phyloP scores from a whole-genome alignment of 1,140 invertebrate species.

The Amyelois transitella region DNA sequence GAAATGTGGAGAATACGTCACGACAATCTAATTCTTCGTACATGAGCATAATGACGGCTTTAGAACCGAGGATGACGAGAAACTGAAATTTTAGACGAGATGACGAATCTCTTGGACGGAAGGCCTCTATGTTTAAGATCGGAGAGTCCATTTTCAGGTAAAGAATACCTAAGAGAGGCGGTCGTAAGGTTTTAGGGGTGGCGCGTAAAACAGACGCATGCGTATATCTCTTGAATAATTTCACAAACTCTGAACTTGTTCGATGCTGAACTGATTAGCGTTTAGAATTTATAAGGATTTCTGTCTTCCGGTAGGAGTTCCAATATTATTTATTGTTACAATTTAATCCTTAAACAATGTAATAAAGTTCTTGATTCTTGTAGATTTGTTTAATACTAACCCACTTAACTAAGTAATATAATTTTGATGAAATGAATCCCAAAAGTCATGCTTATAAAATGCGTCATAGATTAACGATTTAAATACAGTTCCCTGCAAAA shows the following conservation, averaged over 20 bases:
- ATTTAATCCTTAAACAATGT: too few relatives aligned
- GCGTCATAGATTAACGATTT: too few relatives aligned
- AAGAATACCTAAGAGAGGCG: conserved; percentile 54
- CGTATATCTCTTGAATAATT: conserved; percentile 57
- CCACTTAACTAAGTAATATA: too few relatives aligned
- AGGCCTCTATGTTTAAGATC: conserved; percentile 42
- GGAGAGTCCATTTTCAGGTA: conserved; percentile 61
- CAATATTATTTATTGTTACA: neutral
- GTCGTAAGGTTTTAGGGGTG: conserved; percentile 69
- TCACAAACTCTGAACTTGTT: conserved; percentile 46
- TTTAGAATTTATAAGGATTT: conserved; percentile 11
- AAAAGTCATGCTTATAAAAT: too few relatives aligned
- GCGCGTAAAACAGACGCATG: conserved; percentile 67
- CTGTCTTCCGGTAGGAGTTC: neutral
- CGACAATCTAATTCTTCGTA: conserved; percentile 64
- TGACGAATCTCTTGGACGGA: conserved; percentile 31
- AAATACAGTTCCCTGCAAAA: too few relatives aligned
- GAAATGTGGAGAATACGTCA: conserved; percentile 41
- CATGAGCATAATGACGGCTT: conserved; percentile 66
- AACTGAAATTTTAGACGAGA: conserved; percentile 42
- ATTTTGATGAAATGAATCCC: too few relatives aligned
- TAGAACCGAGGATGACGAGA: conserved; percentile 57
- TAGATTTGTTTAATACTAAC: too few relatives aligned
- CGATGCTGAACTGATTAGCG: conserved; percentile 27
- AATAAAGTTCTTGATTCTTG: too few relatives aligned